Base-by-base conservation (phyloP, 2,888 invertebrate species). In the Drosophila ezoana region DNA sequence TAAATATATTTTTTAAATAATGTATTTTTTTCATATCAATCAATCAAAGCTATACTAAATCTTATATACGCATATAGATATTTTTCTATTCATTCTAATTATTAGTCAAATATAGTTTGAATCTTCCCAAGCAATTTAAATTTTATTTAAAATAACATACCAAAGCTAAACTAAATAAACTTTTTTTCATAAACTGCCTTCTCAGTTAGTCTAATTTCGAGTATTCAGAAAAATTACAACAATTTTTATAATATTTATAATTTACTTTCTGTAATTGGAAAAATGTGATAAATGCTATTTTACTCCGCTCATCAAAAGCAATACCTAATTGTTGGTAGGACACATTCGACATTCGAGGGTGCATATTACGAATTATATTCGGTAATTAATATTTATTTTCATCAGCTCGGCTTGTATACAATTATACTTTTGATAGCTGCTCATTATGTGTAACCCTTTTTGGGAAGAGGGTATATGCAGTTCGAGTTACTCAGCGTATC, bases 381-480 rank as follows among this genome's bases (percentile, higher is more conserved):
- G 11, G 16, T 48, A 56, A 51, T 51, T 37, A 51, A n/a, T 11
- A 32, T 47, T 16, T 47, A n/a, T 20, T 16, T 37, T 47, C 56
- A 56, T 18, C 52, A 20, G 20, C 43, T 13, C 4, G 11, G 11
- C 28, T n/a, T 3, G 4, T 3, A 8, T 5, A 35, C 10, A 68
- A 57, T 58, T 40, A 28, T 40, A 16, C 2, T 2, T 4, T 28
- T 9, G 4, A 16, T 53, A 52, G 2, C 47, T 32, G 33, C 18
- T 14, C 3, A 35, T 43, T 13, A n/a, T 16, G 14, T 13, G 16
- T 11, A 14, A 45, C 4, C 4, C 18, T 18, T 51, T 56, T 28
- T 10, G 3, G 6, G 18, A 57, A 41, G 4, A 75, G 76, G 49
- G 76, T 76, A 65, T 76, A n/a, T 41, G 18, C 20, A n/a, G 10